Evolutionary conservation across 2,888 invertebrate genomes (phyloP), one percentile per base, ranked within the genome.

Genomic region (Blera fallax): DNA sequence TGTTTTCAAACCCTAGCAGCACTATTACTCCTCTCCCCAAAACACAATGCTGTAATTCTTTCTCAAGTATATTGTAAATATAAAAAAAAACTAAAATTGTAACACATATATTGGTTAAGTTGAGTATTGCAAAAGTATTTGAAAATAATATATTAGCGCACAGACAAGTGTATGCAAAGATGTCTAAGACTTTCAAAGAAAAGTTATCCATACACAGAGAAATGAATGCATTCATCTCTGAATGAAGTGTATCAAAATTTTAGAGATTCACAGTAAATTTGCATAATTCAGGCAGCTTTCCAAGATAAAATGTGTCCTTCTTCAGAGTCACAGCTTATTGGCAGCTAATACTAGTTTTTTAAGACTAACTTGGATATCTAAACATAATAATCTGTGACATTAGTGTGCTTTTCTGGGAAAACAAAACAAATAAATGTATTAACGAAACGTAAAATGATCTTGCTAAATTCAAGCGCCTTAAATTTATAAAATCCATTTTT

Each of bases 401-500:
- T 24, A 29, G 40, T 65, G 56, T 82, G 60, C 65, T 73, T 79
- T 78, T 64, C 16, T 64, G 64, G n/a, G 16, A 65, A 64, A 67
- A 24, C 54, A 43, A 37, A 78, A 78, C 24, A 11, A 34, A 48
- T 34, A 21, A 67, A 58, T 52, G 58, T 56, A 64, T 62, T 73
- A 74, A 67, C 27, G 34, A 58, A 76, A 67, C 27, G 18, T 45
- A 73, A 32, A 77, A 60, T 64, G 69, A 65, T 79, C 50, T 80
- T 67, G 60, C 65, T 72, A 72, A 65, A 76, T 67, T 69, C 24
- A 81, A 81, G 70, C 65, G 85, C 80, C 85, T 85, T 81, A 81
- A 65, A 81, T 85, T 85, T 85, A 76, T 76, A 85, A 85, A 81
- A 84, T 76, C 52, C 16, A 58, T 80, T 80, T 76, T 21, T 52